Percentiles rank a stretch among this genome's conserved stretches.
Evolutionary conservation across 2,888 invertebrate species (phyloP).

Genomic region (Priocnemis perturbator): DNA sequence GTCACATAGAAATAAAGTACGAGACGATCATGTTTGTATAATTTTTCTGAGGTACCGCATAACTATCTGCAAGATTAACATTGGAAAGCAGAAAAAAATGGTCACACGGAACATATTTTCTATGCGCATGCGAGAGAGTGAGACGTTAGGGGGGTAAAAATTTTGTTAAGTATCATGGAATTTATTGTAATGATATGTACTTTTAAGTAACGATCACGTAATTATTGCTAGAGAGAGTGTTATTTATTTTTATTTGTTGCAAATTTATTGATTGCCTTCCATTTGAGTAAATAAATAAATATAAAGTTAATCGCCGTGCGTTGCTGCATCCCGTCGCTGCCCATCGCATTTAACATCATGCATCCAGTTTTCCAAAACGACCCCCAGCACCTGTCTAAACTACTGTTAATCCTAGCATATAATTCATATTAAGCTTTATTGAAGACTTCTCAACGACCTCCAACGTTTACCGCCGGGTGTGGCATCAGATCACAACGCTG

Average conservation of each 20-base stretch:
- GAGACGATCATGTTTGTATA: constrained; percentile 32
- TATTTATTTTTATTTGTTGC: constrained; percentile 76
- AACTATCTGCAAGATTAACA: no score
- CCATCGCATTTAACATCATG: no score
- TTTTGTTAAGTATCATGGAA: constrained; percentile 71
- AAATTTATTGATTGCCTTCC: constrained; percentile 75
- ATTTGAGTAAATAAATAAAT: constrained; percentile 75
- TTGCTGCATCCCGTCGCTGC: background rate
- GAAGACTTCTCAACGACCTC: no score
- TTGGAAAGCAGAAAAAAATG: background rate
- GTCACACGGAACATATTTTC: constrained; percentile 56
- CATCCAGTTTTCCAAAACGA: no score
- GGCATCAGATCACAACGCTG: no score
- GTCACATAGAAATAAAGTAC: constrained; percentile 1
- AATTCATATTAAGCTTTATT: no score
- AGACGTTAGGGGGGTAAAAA: constrained; percentile 42
- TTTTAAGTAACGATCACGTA: constrained; percentile 68
- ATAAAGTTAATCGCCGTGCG: constrained; percentile 57
- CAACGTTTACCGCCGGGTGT: no score
- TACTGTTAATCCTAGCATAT: no score
- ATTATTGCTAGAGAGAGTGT: constrained; percentile 75
- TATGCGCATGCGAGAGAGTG: constrained; percentile 57
- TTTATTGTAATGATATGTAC: constrained; percentile 66
- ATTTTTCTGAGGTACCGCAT: constrained; percentile 18
- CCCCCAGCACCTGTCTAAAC: no score